Evolutionary conservation across 2,888 invertebrate genomes (phyloP).

Genomic region (Hirtodrosophila duncani): DNA sequence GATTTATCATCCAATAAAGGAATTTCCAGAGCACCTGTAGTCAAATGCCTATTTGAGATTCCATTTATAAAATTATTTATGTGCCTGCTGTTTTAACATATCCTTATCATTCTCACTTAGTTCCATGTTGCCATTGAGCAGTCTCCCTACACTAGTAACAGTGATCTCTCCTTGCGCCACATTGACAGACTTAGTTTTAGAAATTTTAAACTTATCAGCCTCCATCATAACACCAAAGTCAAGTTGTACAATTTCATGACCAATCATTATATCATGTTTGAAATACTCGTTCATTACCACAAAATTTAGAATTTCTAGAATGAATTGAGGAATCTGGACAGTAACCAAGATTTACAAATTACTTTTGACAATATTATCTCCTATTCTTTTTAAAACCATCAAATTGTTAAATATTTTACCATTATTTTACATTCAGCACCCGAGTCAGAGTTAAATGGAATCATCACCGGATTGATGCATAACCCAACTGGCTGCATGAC

Average conservation of each 20-base stretch:
- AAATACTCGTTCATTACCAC: background rate
- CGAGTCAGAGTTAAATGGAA: slow-evolving; percentile 3
- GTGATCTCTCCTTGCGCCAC: too few relatives aligned
- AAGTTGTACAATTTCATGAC: background rate
- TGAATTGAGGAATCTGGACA: slow-evolving; percentile 1
- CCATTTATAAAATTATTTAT: background rate
- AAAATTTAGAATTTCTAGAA: slow-evolving; percentile 5
- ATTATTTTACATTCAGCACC: slow-evolving; percentile 4
- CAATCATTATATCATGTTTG: slow-evolving; percentile 5
- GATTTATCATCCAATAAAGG: background rate
- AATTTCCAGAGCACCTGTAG: background rate
- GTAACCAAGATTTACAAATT: slow-evolving; percentile 6
- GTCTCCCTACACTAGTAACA: too few relatives aligned
- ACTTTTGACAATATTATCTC: slow-evolving; percentile 8
- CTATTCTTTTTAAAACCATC: slow-evolving; percentile 5
- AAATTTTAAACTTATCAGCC: background rate
- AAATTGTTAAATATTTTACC: slow-evolving; percentile 6
- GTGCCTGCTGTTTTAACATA: background rate
- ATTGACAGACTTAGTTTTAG: too few relatives aligned
- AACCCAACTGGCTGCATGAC: background rate
- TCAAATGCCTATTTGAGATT: background rate
- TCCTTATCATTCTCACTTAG: background rate
- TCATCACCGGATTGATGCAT: background rate
- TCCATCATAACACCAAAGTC: background rate
- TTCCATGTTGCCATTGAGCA: background rate